Conservation (phyloP, 2,888 invertebrate genomes). For the Heliconius sara region DNA sequence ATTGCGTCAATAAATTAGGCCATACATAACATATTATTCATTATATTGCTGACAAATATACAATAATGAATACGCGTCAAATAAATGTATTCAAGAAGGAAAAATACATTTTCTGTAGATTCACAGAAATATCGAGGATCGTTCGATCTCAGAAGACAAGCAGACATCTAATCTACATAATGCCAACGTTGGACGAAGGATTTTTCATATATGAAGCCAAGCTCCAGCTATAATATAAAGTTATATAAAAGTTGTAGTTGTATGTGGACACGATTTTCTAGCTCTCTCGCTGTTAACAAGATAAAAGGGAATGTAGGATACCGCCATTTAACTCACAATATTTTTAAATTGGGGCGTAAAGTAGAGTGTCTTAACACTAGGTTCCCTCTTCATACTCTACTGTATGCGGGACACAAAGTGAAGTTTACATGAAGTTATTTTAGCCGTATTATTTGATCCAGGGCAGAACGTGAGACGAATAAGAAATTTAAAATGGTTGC, state of each 20-base stretch:
- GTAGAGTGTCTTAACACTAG: too few relatives aligned
- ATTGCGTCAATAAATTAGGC: conserved; percentile 3
- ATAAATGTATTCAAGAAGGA: conserved; percentile 42
- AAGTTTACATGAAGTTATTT: too few relatives aligned
- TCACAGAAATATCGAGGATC: conserved; percentile 47
- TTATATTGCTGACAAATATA: conserved; percentile 5
- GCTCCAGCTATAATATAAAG: background rate
- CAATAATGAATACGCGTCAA: conserved; percentile 34
- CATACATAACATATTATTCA: conserved; percentile 1
- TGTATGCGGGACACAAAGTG: too few relatives aligned
- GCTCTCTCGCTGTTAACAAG: too few relatives aligned
- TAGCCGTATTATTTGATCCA: too few relatives aligned
- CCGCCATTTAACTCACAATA: too few relatives aligned
- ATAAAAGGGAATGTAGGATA: too few relatives aligned
- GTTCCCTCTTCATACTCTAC: too few relatives aligned
- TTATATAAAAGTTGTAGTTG: too few relatives aligned
- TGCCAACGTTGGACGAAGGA: conserved; percentile 57
- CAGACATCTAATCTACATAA: conserved; percentile 76
- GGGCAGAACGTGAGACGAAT: too few relatives aligned
- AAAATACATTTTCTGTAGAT: conserved; percentile 44
- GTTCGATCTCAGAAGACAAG: conserved; percentile 71
- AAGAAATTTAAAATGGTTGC: background rate
- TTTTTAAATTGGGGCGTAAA: too few relatives aligned
- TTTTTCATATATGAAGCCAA: conserved; percentile 15
- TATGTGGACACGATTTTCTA: too few relatives aligned